Evolutionary conservation across 2,888 invertebrate genomes (phyloP), one percentile per base, ranked within the genome.

Genomic region (Caenorhabditis becei): DNA sequence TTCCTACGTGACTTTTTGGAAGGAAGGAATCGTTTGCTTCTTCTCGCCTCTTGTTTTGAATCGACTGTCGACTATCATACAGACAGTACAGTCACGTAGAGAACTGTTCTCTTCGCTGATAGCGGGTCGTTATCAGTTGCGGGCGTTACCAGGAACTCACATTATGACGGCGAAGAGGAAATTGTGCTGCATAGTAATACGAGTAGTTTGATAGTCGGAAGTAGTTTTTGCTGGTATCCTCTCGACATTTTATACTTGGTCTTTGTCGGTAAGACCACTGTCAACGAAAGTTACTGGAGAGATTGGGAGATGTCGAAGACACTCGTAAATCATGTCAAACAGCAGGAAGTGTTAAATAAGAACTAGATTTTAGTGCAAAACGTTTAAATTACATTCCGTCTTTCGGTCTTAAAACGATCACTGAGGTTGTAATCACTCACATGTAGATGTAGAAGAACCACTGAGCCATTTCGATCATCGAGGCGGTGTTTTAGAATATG

Each of bases 1-100:
- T 56, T 20, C 16, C 35, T 54, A 72, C 72, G 72, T 72, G 72
- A 72, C 63, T 72, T 70, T 70, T 49, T 56, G 35, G n/a, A 72
- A 72, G 23, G 41, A 14, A 2, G 44, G 44, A 44, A 18, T 16
- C 28, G 53, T 3, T 49, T 37, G 26, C 24, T 49, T 32, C 44
- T 66, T n/a, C n/a, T n/a, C n/a, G n/a, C n/a, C 18, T 67, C 41
- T 44, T 63, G 47, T 63, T 63, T 72, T 63, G 20, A 1, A 62
- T 26, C 14, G 41, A 41, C 41, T 41, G 14, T 41, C 41, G 35
- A 37, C 62, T 18, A 71, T 51, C 28, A 49, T 53, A n/a, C 35
- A 41, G 53, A 24, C 63, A 49, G 44, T 72, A 63, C 44, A 63
- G 54, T 71, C 71, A 71, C 71, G 71, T 71, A 71, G 59, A 24